Evolutionary conservation across 2,888 invertebrate genomes (phyloP), one percentile per base, ranked within the genome.

Genomic region (Hyposoter didymator): DNA sequence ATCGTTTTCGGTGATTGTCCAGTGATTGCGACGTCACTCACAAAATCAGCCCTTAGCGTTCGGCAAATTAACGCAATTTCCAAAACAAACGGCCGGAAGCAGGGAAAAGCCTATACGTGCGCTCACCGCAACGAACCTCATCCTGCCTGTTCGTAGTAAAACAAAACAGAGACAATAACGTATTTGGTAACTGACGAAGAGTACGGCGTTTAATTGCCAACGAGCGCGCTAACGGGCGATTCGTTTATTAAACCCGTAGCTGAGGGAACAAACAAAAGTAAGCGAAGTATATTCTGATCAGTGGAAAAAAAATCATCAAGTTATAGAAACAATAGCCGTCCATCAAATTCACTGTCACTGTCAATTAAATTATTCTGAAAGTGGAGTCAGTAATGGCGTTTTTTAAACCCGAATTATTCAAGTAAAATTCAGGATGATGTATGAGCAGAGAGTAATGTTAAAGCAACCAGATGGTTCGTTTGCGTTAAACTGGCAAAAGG

Each of bases 21-120:
- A 90, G 92, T 91, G 93, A 93, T 93, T 93, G 92, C 90, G 90
- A 90, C 90, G 92, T 93, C 92, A 92, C 91, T 91, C 92, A 90
- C 90, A 89, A 92, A 93, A 92, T 93, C 92, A 92, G 91, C 90
- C 90, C 88, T 89, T 90, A 89, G 88, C 90, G 90, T 90, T 89
- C 89, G 90, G 90, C 92, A 91, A 93, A 93, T 93, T 93, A 93
- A 92, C 92, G 90, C 92, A 92, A 92, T 92, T 91, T 91, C 90
- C 88, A 91, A 91, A 93, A 92, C 92, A 92, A 92, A 93, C 92
- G 89, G 89, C 87, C 87, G 75, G 82, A 79, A 75, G 80, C 45
- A 32, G 55, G 78, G 72, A 52, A 62, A 75, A 75, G 19, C 52
- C 82, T 47, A 28, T 28, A 47, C 73, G 83, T 78, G 78, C 49